A percentile compares a stretch with the other conserved stretches of the same genome.
Conservation (phyloP, 2,888 invertebrate genomes). For the Coleophora deauratella region DNA sequence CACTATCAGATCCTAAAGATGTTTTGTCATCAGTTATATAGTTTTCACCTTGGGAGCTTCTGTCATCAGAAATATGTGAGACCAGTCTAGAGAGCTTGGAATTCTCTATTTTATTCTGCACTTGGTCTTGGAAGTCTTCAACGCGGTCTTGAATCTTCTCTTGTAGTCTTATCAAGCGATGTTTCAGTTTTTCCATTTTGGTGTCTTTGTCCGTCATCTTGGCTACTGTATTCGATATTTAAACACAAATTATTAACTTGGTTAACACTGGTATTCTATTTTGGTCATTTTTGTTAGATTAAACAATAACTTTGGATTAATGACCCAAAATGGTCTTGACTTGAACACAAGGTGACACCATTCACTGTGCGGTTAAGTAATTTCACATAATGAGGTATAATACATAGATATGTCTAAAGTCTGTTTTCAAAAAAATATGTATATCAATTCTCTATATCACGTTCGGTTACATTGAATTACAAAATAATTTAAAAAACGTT, state of each 20-base stretch:
- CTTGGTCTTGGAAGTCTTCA: constrained; percentile 58
- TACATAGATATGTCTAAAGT: too few species aligned
- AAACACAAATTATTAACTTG: background rate
- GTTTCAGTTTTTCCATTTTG: constrained; percentile 51
- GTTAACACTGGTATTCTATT: too few species aligned
- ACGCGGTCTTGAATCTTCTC: constrained; percentile 57
- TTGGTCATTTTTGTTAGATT: too few species aligned
- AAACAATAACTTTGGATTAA: too few species aligned
- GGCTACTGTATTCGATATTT: background rate
- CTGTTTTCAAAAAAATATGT: too few species aligned
- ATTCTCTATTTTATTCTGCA: constrained; percentile 50
- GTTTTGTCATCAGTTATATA: constrained; percentile 21
- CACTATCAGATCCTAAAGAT: constrained; percentile 30
- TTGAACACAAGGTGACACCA: too few species aligned
- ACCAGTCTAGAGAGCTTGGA: constrained; percentile 45
- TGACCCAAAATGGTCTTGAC: too few species aligned
- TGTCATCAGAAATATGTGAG: constrained; percentile 51
- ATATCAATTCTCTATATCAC: too few species aligned
- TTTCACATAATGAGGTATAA: too few species aligned
- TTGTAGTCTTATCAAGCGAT: constrained; percentile 47
- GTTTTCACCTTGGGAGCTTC: constrained; percentile 39
- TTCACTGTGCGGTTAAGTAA: too few species aligned
- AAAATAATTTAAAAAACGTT: too few species aligned
- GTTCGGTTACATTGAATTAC: too few species aligned
- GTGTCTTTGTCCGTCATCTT: constrained; percentile 48